Evolutionary conservation across 1,140 invertebrate genomes (phyloP), one percentile per base, ranked within the genome.

Genomic region (Drosophila trapezifrons): DNA sequence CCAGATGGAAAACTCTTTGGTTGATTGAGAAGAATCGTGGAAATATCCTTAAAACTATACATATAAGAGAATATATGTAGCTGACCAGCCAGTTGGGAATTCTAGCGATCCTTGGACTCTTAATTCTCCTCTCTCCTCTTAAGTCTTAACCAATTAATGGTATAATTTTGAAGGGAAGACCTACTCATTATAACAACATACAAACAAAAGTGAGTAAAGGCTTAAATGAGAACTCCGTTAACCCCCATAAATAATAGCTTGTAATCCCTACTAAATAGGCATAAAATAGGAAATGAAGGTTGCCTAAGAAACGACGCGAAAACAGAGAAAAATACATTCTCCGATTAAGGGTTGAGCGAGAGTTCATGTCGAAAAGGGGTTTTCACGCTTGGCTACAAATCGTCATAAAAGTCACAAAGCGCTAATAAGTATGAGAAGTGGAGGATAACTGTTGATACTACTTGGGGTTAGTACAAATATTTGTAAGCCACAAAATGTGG

Each of bases 321-420:
- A 60, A 64, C 2, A 29, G 18, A 42, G 17, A 42, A 59, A 38
- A 15, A 58, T 7, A 27, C 29, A 56, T 37, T 37, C 13, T 0
- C n/a, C 29, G 35, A 12, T 40, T 59, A 20, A 17, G 60, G 55
- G 60, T 60, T 64, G 29, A 25, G 35, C 18, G 18, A 38, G n/a
- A n/a, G 12, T 37, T 38, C 17, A 55, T 58, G 47, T 57, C 42
- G 17, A 38, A 56, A 59, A 42, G 54, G 60, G 60, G 51, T 54
- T 64, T 64, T 57, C 15, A 32, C 29, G 60, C 55, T 60, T 64
- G 25, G 38, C 18, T 42, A 60, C 60, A 64, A 54, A 18, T 37
- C 51, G 18, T 25, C 60, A 62, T 60, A 60, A 64, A 64, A 64
- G 60, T 60, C 60, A 64, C 55, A 60, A 29, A 62, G 25, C 60